Percentiles rank a stretch among this genome's conserved stretches.
These are phyloP conservation scores for Digitonthophagus gazella DNA, from an alignment of 2,888 invertebrate genomes.

Conservation along the genomic window DNA sequence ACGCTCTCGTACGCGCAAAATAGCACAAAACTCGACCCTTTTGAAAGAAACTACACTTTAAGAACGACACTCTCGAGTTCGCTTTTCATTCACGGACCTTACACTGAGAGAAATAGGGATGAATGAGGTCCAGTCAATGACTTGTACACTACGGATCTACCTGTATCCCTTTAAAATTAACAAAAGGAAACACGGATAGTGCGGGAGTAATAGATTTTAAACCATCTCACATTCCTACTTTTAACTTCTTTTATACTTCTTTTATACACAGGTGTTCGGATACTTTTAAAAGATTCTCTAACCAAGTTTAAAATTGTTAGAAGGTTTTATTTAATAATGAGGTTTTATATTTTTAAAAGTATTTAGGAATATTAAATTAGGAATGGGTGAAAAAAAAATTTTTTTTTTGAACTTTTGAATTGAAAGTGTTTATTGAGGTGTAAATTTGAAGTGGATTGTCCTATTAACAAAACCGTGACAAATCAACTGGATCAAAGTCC, in stretches of 20 bases:
- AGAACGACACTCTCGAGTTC: neutral
- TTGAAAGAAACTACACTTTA: no score
- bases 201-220: neutral
- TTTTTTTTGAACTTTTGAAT: no score
- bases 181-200: neutral
- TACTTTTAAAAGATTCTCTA: no score
- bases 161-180: neutral
- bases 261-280: neutral
- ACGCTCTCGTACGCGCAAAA: no score
- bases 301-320: no score
- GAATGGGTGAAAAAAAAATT: no score
- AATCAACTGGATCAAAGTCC: constrained; percentile 6
- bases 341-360: no score
- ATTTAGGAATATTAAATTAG: no score
- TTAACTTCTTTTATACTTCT: neutral
- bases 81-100: neutral
- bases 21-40: neutral
- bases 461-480: neutral
- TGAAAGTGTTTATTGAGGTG: neutral
- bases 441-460: neutral
- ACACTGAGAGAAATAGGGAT: no score
- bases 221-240: neutral
- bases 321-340: no score
- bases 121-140: neutral
- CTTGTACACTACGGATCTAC: neutral